A percentile compares a stretch with the other conserved stretches of the same genome.
These are phyloP conservation scores for Stegastes partitus DNA, from an alignment of 2,113 vertebrate genomes.

Conservation along the genomic window DNA sequence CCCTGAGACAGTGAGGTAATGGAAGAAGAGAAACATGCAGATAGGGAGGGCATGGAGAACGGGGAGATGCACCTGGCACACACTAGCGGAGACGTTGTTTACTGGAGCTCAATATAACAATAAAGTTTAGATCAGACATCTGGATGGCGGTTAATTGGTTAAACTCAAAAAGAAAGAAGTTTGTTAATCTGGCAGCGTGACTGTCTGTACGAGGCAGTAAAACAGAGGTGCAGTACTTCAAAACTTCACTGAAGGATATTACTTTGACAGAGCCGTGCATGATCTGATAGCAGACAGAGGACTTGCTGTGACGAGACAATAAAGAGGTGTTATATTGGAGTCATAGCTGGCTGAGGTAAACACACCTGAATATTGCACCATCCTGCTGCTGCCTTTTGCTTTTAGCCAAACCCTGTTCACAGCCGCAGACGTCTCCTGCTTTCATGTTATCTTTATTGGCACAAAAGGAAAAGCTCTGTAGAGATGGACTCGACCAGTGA, in stretches of 20 bases:
- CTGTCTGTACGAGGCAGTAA: too few relatives aligned
- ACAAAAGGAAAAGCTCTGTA: neutral
- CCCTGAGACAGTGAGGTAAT: slow-evolving; percentile 69
- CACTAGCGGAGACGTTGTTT: slow-evolving; percentile 1
- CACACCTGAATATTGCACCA: neutral
- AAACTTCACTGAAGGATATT: neutral
- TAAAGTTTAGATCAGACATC: slow-evolving; percentile 2
- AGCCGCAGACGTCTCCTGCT: neutral
- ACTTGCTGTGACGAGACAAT: slow-evolving; percentile 6
- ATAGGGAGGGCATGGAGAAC: slow-evolving; percentile 3
- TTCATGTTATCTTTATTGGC: slow-evolving; percentile 21
- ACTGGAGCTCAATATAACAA: slow-evolving; percentile 19
- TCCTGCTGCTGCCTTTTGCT: neutral
- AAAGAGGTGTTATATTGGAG: slow-evolving; percentile 5
- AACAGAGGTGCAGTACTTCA: neutral
- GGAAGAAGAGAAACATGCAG: slow-evolving; percentile 51
- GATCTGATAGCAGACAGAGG: neutral
- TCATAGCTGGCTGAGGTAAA: neutral
- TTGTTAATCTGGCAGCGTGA: too few relatives aligned
- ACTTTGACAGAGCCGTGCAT: neutral
- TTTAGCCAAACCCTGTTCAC: slow-evolving; percentile 11
- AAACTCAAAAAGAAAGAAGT: too few relatives aligned
- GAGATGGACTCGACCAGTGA: neutral
- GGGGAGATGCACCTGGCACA: slow-evolving; percentile 40
- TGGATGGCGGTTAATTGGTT: neutral